These are phyloP conservation scores for Darevskia mixta DNA, from an alignment of 2,797 vertebrate species.

Conservation along the genomic window DNA sequence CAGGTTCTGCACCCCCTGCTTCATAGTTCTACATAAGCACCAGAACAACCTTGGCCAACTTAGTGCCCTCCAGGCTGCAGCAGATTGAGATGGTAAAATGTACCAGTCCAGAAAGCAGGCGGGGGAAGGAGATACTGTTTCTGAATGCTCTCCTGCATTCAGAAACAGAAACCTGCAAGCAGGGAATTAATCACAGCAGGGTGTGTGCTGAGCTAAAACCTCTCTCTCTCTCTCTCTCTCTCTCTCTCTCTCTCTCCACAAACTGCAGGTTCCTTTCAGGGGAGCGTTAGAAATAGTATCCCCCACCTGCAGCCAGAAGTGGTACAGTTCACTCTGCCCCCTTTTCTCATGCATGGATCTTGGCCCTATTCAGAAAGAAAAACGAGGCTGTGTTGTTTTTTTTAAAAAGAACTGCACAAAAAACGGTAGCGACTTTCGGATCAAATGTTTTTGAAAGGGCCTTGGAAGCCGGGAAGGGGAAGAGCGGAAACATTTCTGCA, in stretches of 20 bases:
- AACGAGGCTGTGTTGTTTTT: not conserved
- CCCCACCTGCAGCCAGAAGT: not conserved
- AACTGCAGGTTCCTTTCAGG: not conserved
- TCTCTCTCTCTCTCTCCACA: not conserved
- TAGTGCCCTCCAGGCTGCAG: not conserved
- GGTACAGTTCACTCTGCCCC: not conserved
- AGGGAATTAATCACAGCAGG: not conserved
- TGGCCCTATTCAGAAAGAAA: not conserved
- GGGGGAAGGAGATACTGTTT: not conserved
- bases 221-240: not conserved
- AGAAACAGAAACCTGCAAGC: not conserved
- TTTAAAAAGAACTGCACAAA: not conserved
- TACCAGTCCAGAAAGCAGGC: not conserved
- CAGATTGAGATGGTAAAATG: not conserved
- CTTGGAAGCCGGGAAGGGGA: not conserved
- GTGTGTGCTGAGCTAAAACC: not conserved
- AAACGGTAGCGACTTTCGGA: not conserved
- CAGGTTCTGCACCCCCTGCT: not conserved
- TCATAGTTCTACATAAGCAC: not conserved
- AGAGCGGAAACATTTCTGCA: not conserved
- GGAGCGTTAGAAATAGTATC: not conserved
- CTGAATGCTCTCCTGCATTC: not conserved
- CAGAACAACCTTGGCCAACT: not conserved
- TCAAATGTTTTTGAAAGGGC: not conserved
- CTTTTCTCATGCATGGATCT: not conserved